Base-by-base conservation (phyloP, 2,113 vertebrate species). In the Pangasianodon gigas region DNA sequence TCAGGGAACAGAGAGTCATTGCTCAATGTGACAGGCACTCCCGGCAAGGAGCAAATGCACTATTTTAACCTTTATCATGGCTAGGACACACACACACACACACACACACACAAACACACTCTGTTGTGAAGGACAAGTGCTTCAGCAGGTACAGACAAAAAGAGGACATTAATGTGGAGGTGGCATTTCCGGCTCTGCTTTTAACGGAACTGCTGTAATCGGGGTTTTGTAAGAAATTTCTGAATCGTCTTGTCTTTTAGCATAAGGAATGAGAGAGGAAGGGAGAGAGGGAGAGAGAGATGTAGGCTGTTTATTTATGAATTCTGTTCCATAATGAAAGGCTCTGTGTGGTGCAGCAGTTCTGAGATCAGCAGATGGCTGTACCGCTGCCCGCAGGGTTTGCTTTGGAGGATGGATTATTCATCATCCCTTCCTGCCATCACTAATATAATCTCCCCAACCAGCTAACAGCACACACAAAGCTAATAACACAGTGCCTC, bases 351-450 rank as follows among this genome's bases (percentile, higher is more conserved):
- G 82, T 85, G 88, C 84, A 85, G 56, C 83, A 37, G 88, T 79
- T 89, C 88, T 74, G 88, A 89, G 88, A 89, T 89, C 88, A 89
- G 83, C 88, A 85, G 88, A 89, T 89, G 88, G 83, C 88, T 85
- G 71, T 79, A 84, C 52, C n/a, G 41, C 62, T 85, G 82, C 88
- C 88, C 69, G 69, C 69, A 56, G 88, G 88, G 88, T 71, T 77
- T 58, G 29, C 82, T 85, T 71, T 56, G 18, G 88, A 85, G 88
- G 54, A 77, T 77, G 88, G 88, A 89, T 89, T 89, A 89, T 89
- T 89, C 69, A 89, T 89, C 88, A 89, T 85, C 67, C 82, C 82
- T 85, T 46, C 44, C 67, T 89, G 82, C 88, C 65, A 77, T 71
- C 24, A 71, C 67, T 89, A 89, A 89, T 89, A 85, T 69, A 82